phyloP scores from a whole-genome alignment of 2,113 vertebrate species.

The Pelmatolapia mariae region DNA sequence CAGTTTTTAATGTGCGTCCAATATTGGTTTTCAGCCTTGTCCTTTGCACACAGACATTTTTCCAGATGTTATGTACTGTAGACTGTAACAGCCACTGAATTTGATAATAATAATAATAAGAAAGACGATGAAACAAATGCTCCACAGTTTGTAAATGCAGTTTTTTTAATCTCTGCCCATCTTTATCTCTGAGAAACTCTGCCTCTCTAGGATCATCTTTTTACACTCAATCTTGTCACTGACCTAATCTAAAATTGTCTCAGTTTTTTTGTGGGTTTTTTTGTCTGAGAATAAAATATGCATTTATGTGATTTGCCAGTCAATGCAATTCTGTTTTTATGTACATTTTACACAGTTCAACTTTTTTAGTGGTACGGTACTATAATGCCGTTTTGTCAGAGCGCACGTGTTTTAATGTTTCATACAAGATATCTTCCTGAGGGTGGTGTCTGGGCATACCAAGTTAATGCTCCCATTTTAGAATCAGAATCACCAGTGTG shows the following conservation, averaged over 20 bases:
- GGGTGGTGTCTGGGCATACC: background rate
- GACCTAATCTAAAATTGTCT: background rate
- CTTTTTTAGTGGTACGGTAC: background rate
- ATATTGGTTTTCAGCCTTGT: background rate
- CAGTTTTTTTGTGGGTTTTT: accelerated
- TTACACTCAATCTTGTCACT: background rate
- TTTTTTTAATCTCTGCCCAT: background rate
- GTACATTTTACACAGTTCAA: too few species aligned
- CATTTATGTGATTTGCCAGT: too few species aligned
- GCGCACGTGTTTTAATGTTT: background rate
- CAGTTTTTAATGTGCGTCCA: background rate
- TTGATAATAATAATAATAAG: background rate
- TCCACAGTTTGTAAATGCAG: background rate
- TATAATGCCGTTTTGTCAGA: background rate
- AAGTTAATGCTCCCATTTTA: background rate
- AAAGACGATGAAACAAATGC: background rate
- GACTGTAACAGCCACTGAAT: background rate
- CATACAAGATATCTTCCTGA: background rate
- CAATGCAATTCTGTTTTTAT: too few species aligned
- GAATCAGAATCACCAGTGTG: background rate
- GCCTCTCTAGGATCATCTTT: background rate
- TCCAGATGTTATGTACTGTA: background rate
- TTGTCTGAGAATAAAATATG: too few species aligned
- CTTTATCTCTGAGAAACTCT: background rate
- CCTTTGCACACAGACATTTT: background rate